Conservation (phyloP, 2,113 vertebrate genomes). For the Otis tarda region DNA sequence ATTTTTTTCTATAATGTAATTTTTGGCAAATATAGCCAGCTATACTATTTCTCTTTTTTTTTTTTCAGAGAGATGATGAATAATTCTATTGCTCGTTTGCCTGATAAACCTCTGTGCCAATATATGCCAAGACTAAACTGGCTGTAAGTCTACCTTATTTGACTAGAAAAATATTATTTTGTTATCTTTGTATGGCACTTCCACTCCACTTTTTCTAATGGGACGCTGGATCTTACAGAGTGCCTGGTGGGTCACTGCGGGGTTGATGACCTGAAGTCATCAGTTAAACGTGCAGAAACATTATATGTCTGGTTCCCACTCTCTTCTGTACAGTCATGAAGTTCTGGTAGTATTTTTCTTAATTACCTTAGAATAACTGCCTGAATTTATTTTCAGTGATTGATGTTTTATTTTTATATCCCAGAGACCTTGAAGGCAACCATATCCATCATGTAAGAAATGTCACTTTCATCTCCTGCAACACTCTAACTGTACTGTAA, state of each 20-base stretch:
- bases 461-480: conserved; percentile 88
- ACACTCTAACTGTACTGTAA: conserved; percentile 92
- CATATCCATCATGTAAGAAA: conserved; percentile 88
- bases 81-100: conserved; percentile 82
- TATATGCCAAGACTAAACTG: conserved; percentile 91
- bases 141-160: conserved; percentile 84
- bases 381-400: conserved; percentile 11
- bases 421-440: conserved; percentile 93
- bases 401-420: conserved; percentile 54
- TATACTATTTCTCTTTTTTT: background rate
- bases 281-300: background rate
- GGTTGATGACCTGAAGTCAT: background rate
- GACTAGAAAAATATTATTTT: background rate
- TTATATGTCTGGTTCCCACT: background rate
- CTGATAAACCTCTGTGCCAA: conserved; percentile 83
- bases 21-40: background rate
- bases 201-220: background rate
- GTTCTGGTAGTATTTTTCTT: background rate
- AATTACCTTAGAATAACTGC: background rate
- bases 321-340: background rate
- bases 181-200: background rate
- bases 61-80: conserved; percentile 86
- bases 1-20: background rate
- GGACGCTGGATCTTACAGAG: background rate
- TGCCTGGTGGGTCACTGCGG: background rate